A percentile compares a stretch with the other conserved stretches of the same genome.
These are phyloP conservation scores for Chaetops frenatus DNA, from an alignment of 2,113 vertebrate species.

Conservation along the genomic window DNA sequence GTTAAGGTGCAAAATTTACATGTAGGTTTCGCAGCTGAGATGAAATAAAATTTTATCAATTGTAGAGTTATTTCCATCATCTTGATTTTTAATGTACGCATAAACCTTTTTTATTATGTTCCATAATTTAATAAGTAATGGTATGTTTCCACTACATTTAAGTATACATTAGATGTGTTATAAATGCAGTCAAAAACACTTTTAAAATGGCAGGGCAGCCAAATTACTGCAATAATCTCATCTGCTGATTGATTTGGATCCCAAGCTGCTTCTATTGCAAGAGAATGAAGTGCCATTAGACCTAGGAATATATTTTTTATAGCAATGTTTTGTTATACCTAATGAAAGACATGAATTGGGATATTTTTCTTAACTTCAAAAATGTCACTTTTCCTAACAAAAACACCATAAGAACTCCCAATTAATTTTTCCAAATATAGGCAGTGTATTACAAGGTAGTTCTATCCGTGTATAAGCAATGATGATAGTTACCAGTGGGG, in stretches of 20 bases:
- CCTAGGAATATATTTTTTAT: slow-evolving; percentile 54
- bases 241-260: slow-evolving; percentile 40
- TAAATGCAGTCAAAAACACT: slow-evolving; percentile 4
- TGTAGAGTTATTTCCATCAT: not conserved
- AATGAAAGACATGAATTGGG: slow-evolving; percentile 65
- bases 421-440: slow-evolving; percentile 80
- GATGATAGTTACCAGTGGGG: slow-evolving; percentile 59
- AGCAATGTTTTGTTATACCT: slow-evolving; percentile 66
- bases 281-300: slow-evolving; percentile 50
- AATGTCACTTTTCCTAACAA: slow-evolving; percentile 73
- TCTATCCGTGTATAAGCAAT: slow-evolving; percentile 55
- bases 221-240: slow-evolving; percentile 30
- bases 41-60: slow-evolving; percentile 8
- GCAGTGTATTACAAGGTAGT: slow-evolving; percentile 37
- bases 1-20: not conserved
- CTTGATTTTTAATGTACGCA: not conserved
- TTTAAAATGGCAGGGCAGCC: not conserved
- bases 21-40: not conserved
- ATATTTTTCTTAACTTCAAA: slow-evolving; percentile 71
- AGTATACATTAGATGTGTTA: slow-evolving; percentile 9
- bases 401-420: slow-evolving; percentile 71
- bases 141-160: not conserved
- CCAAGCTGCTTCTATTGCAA: slow-evolving; percentile 34
- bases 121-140: not conserved
- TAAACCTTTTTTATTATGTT: not conserved